phyloP scores from a whole-genome alignment of 37 sponge, comb jelly and placozoan genomes.

The Aphrocallistes beatrix region DNA sequence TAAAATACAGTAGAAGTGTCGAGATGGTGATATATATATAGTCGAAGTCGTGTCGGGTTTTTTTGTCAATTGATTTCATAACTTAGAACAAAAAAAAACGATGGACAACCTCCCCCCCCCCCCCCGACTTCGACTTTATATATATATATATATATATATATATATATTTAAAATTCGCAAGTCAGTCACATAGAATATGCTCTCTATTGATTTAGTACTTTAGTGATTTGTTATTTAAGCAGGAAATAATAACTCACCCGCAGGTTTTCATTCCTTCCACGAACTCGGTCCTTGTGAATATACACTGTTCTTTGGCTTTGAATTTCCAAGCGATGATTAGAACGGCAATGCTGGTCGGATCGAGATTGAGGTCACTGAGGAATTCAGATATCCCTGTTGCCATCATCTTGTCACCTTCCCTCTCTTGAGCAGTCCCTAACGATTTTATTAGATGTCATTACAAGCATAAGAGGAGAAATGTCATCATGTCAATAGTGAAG shows the following conservation, averaged over 20 bases:
- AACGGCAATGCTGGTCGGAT: constrained; percentile 66
- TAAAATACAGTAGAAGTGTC: no score
- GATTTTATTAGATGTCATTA: neutral
- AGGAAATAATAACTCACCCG: constrained; percentile 42
- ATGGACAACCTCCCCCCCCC: no score
- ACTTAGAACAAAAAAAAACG: no score
- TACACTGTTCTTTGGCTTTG: constrained; percentile 79
- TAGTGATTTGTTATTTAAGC: no score
- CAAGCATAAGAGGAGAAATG: neutral
- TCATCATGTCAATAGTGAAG: neutral
- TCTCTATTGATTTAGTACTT: no score
- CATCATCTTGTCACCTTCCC: constrained; percentile 82
- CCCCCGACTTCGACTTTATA: no score
- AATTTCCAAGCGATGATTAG: constrained; percentile 90
- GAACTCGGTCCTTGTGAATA: constrained; percentile 76
- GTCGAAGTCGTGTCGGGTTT: no score
- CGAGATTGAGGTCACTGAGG: constrained; percentile 56
- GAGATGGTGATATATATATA: no score
- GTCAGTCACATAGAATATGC: no score
- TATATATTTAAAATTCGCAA: no score
- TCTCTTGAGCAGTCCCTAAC: constrained; percentile 30
- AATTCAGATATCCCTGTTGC: constrained; percentile 74
- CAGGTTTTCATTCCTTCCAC: constrained; percentile 74
- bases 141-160: no score
- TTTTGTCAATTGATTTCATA: no score